phyloP scores from a whole-genome alignment of 2,797 vertebrate species.

The Rhinogobio ventralis region DNA sequence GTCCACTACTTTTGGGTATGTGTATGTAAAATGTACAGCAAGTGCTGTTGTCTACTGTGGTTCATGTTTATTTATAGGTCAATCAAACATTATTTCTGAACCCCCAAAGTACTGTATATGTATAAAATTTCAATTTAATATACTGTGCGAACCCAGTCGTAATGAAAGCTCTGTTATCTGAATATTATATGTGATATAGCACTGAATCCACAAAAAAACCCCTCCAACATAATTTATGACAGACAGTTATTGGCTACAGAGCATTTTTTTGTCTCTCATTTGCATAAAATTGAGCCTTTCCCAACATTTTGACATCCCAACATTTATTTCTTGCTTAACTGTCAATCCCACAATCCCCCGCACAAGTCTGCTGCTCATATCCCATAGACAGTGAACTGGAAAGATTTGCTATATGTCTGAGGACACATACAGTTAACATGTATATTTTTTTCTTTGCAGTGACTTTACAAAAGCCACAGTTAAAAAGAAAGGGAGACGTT shows the following conservation, averaged over 20 bases:
- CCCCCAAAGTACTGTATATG: neutral
- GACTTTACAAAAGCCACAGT: neutral
- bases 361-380: neutral
- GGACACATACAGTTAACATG: neutral
- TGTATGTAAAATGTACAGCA: too few species aligned
- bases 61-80: neutral
- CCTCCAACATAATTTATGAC: neutral
- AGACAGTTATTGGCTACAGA: neutral
- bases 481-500: neutral
- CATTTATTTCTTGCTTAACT: slow-evolving; percentile 2
- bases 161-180: neutral
- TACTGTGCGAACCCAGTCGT: neutral
- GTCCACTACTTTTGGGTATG: too few species aligned
- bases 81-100: neutral
- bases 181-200: neutral
- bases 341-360: neutral
- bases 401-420: neutral
- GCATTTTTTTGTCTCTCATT: neutral
- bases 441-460: neutral
- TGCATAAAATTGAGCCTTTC: neutral
- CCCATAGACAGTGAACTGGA: neutral
- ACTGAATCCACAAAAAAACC: neutral
- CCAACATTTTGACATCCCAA: neutral
- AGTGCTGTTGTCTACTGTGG: neutral
- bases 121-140: neutral